These are phyloP conservation scores for Jacana jacana DNA, from an alignment of 2,113 vertebrate genomes.

Conservation along the genomic window DNA sequence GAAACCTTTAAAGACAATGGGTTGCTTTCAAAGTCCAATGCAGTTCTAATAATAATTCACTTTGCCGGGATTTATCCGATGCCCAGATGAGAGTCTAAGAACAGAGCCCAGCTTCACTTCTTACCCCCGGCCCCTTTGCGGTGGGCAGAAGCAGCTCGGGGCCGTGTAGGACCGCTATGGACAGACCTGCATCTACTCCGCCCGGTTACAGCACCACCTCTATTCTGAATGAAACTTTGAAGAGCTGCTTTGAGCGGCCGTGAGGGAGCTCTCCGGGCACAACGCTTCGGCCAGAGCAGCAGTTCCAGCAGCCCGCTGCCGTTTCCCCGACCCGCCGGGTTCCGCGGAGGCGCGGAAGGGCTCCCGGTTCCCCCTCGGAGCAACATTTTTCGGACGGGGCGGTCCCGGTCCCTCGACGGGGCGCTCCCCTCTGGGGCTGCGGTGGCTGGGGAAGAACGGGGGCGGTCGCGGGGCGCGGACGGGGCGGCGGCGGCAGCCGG, in stretches of 20 bases:
- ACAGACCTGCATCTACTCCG: background rate
- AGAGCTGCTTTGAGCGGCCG: fast-evolving
- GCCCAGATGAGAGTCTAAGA: fast-evolving
- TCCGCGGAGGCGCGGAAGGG: background rate
- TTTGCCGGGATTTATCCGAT: background rate
- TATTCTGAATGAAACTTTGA: background rate
- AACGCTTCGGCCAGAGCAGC: background rate
- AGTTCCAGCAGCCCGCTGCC: fast-evolving
- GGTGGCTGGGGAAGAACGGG: background rate
- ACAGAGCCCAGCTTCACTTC: background rate
- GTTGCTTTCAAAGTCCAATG: background rate
- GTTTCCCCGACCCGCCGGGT: background rate
- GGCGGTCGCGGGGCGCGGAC: background rate
- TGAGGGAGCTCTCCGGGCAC: background rate
- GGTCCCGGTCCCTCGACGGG: background rate
- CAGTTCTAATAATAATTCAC: background rate
- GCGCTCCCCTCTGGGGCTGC: background rate
- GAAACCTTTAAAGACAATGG: background rate
- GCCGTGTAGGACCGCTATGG: fast-evolving
- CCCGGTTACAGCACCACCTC: fast-evolving
- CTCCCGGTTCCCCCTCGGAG: fast-evolving
- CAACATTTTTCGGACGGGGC: background rate
- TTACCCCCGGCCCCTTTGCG: background rate
- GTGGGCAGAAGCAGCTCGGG: background rate
- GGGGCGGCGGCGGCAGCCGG: background rate